A percentile compares a stretch with the other conserved stretches of the same genome.
phyloP scores from a whole-genome alignment of 2,113 vertebrate genomes.

The Manacus vitellinus region DNA sequence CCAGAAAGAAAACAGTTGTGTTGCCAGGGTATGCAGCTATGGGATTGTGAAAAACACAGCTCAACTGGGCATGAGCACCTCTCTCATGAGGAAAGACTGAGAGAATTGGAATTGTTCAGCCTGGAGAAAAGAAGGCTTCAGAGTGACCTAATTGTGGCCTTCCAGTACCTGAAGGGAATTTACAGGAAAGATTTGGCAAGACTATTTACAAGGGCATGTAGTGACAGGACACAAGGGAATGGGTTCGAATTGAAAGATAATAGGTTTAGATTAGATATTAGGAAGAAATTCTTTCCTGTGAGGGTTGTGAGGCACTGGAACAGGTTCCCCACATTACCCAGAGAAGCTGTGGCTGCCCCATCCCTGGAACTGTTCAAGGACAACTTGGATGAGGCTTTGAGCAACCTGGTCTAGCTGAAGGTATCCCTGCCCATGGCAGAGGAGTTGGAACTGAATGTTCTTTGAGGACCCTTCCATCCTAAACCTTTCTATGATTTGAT shows the following conservation, averaged over 20 bases:
- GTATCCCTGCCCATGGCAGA: rapidly evolving
- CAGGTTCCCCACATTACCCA: rapidly evolving
- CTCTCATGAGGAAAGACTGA: neutral
- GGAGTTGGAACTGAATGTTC: rapidly evolving
- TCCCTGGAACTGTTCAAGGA: neutral
- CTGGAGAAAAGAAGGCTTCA: neutral
- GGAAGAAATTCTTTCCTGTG: neutral
- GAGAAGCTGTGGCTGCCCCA: neutral
- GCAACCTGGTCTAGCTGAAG: rapidly evolving
- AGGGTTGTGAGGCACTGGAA: rapidly evolving
- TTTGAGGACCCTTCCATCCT: neutral
- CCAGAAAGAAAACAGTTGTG: neutral
- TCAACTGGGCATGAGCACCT: neutral
- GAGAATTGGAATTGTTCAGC: neutral
- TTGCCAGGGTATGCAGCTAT: neutral
- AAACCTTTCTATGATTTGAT: neutral
- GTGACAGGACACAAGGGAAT: neutral
- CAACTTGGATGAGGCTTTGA: neutral
- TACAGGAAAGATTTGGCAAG: neutral
- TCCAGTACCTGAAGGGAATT: neutral
- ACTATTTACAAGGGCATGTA: neutral
- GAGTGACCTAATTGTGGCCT: neutral
- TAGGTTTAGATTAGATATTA: neutral
- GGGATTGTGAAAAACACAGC: neutral
- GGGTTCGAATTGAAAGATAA: neutral